These are phyloP conservation scores for Zaprionus capensis DNA, from an alignment of 1,140 invertebrate species.

Conservation along the genomic window DNA sequence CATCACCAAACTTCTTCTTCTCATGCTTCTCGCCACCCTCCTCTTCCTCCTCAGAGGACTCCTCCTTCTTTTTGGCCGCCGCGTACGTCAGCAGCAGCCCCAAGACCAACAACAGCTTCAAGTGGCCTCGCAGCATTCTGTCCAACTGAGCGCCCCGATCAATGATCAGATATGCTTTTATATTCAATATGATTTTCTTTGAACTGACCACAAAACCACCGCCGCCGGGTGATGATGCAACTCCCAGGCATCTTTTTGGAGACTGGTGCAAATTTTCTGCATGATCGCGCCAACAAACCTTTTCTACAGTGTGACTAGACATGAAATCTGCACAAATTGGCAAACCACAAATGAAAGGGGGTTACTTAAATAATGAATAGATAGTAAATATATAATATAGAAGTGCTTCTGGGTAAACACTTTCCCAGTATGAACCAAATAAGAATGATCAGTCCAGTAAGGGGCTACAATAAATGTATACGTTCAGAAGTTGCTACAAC, in stretches of 20 bases:
- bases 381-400: not conserved
- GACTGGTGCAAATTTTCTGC: conserved; percentile 56
- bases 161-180: conserved; percentile 43
- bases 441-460: too few species aligned
- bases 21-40: conserved; percentile 84
- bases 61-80: conserved; percentile 72
- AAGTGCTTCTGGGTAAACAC: too few species aligned
- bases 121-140: conserved; percentile 60
- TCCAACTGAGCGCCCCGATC: conserved; percentile 36
- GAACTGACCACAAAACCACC: conserved; percentile 53
- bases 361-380: not conserved
- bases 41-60: conserved; percentile 78
- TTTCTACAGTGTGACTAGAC: conserved; percentile 47
- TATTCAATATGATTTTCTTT: conserved; percentile 29
- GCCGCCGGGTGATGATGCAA: conserved; percentile 52
- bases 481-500: too few species aligned
- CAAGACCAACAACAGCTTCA: conserved; percentile 71
- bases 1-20: conserved; percentile 85
- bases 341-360: not conserved
- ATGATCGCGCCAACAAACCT: conserved; percentile 48
- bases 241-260: conserved; percentile 22
- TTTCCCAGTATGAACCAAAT: too few species aligned
- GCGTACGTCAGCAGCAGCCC: conserved; percentile 65
- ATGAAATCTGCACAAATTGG: not conserved
- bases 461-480: too few species aligned